Evolutionary conservation across 2,113 vertebrate genomes (phyloP).

Genomic region (Hucho hucho): DNA sequence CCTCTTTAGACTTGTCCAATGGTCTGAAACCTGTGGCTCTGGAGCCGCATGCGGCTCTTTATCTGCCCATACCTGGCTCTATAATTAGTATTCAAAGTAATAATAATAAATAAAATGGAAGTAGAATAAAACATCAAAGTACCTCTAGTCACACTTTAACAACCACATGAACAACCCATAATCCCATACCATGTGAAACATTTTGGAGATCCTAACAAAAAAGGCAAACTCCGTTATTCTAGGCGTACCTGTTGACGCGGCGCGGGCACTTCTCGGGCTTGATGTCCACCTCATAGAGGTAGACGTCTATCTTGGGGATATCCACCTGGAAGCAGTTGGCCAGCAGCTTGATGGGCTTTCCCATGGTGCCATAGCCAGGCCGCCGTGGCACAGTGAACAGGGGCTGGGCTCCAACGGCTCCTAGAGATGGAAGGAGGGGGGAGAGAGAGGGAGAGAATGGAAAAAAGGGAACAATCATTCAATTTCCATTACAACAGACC

Average conservation of each 20-base stretch:
- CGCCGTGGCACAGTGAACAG: constrained; percentile 96
- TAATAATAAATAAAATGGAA: too few relatives aligned
- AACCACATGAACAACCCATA: too few relatives aligned
- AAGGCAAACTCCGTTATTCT: background rate
- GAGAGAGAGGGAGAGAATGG: background rate
- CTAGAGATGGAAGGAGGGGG: constrained; percentile 55
- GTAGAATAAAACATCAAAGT: too few relatives aligned
- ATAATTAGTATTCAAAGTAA: too few relatives aligned
- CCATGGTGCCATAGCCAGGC: constrained; percentile 99
- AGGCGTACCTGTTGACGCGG: constrained; percentile 90
- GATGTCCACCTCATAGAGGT: constrained; percentile 99
- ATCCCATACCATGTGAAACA: too few relatives aligned
- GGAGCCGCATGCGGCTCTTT: too few relatives aligned
- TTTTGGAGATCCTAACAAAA: too few relatives aligned
- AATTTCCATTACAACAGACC: too few relatives aligned
- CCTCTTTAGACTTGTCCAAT: too few relatives aligned
- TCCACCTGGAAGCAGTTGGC: constrained; percentile 99
- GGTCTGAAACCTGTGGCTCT: too few relatives aligned
- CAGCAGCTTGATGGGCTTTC: constrained; percentile 98
- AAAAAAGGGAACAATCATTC: background rate
- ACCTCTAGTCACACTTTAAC: too few relatives aligned
- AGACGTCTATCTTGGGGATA: constrained; percentile 99
- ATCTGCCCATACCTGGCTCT: too few relatives aligned
- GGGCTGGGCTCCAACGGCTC: constrained; percentile 98
- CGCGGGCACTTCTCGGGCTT: constrained; percentile 99